phyloP scores from a whole-genome alignment of 1,140 invertebrate species.

The Berghia stephanieae region DNA sequence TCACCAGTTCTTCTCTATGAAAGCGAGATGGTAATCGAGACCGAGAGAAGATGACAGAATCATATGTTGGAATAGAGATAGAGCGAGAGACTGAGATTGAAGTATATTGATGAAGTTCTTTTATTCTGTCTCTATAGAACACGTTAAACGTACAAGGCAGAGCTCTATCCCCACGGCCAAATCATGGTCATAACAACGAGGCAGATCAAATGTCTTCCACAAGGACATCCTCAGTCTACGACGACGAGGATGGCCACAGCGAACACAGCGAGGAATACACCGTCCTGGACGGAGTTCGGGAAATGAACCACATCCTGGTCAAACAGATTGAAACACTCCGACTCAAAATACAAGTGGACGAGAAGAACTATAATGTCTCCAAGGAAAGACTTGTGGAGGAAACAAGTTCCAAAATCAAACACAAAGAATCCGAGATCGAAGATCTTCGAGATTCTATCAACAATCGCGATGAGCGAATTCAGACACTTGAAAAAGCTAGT shows the following conservation, averaged over 20 bases:
- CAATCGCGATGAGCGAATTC: constrained; percentile 48
- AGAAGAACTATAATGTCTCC: constrained; percentile 48
- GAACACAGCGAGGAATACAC: constrained; percentile 32
- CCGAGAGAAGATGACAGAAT: constrained; percentile 24
- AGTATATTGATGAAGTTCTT: background rate
- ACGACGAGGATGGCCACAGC: constrained; percentile 8
- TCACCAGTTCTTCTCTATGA: background rate
- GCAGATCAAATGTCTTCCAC: background rate
- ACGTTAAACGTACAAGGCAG: constrained; percentile 30
- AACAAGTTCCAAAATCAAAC: constrained; percentile 42
- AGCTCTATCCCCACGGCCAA: constrained; percentile 31
- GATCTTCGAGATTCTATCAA: constrained; percentile 48
- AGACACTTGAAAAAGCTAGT: constrained; percentile 36
- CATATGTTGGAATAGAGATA: constrained; percentile 1
- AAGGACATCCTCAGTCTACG: background rate
- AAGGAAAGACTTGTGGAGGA: constrained; percentile 43
- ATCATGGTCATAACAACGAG: no score
- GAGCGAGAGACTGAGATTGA: background rate
- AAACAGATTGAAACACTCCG: constrained; percentile 51
- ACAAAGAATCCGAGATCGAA: constrained; percentile 50
- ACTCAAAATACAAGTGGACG: constrained; percentile 47
- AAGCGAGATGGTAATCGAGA: constrained; percentile 1
- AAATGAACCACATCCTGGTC: constrained; percentile 47
- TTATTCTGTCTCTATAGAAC: constrained; percentile 4
- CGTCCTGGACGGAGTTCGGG: constrained; percentile 36